These are phyloP conservation scores for Trichosurus vulpecula DNA, from an alignment of 2,797 vertebrate species.

Conservation along the genomic window DNA sequence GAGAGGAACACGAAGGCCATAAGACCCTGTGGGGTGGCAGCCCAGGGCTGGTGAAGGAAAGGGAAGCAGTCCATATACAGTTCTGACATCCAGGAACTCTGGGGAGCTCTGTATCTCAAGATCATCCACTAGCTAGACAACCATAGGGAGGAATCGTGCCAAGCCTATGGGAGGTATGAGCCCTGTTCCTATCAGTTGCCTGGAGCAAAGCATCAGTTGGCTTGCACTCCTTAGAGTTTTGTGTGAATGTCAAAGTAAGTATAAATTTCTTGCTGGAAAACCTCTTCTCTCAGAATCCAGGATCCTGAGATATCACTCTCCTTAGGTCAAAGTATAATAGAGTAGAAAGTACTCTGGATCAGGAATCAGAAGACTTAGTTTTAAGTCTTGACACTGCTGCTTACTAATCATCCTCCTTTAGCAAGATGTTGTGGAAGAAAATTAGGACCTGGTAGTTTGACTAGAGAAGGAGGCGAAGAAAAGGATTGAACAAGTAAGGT, in stretches of 20 bases:
- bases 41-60: not conserved
- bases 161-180: not conserved
- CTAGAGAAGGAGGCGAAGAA: not conserved
- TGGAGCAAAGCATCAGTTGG: not conserved
- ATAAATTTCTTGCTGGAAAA: not conserved
- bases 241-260: not conserved
- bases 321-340: too few relatives aligned
- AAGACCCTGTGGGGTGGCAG: not conserved
- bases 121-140: not conserved
- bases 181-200: not conserved
- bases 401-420: not conserved
- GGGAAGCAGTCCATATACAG: not conserved
- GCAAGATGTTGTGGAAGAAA: not conserved
- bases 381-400: not conserved
- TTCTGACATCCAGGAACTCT: not conserved
- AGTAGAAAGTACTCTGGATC: not conserved
- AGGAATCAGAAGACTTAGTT: not conserved
- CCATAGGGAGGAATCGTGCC: not conserved
- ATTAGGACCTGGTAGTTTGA: not conserved
- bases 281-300: not conserved
- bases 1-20: not conserved
- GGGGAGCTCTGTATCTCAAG: not conserved
- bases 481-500: not conserved
- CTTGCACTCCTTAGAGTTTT: not conserved
- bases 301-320: not conserved